Conservation (phyloP, 1,140 invertebrate genomes). For the Littorina saxatilis region DNA sequence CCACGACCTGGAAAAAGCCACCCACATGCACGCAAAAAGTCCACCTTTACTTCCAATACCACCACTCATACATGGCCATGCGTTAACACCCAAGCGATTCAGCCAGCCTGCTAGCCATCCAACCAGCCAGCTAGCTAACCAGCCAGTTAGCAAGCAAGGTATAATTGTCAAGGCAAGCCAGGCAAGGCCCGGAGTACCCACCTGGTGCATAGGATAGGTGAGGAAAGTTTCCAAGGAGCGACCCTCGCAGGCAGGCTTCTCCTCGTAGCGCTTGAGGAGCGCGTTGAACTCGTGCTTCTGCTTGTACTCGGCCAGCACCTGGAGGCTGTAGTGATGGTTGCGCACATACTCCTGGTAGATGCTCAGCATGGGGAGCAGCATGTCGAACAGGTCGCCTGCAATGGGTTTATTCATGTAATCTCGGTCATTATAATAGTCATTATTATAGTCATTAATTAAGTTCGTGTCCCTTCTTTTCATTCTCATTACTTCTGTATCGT, state of each 20-base stretch:
- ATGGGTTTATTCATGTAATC: conserved; percentile 12
- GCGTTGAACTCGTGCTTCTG: conserved; percentile 88
- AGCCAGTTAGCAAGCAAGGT: too few relatives aligned
- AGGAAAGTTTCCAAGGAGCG: conserved; percentile 92
- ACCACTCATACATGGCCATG: too few relatives aligned
- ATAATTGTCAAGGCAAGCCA: too few relatives aligned
- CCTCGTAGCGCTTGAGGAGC: conserved; percentile 89
- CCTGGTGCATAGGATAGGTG: conserved; percentile 97
- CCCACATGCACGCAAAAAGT: too few relatives aligned
- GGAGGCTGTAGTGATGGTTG: conserved; percentile 94
- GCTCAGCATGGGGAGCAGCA: conserved; percentile 93
- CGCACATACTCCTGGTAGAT: conserved; percentile 97
- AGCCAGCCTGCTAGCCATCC: too few relatives aligned
- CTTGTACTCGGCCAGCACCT: conserved; percentile 95
- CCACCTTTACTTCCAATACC: too few relatives aligned
- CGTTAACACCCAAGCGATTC: too few relatives aligned
- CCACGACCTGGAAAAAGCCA: too few relatives aligned
- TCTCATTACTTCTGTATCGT: too few relatives aligned
- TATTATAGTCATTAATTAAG: background rate
- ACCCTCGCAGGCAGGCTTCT: conserved; percentile 90
- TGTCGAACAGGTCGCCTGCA: conserved; percentile 93
- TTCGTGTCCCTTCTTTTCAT: too few relatives aligned
- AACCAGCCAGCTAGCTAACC: too few relatives aligned
- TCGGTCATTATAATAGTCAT: background rate
- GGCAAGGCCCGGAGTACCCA: conserved; percentile 71